phyloP scores from a whole-genome alignment of 1,140 invertebrate species.

The Procambarus virginalis region DNA sequence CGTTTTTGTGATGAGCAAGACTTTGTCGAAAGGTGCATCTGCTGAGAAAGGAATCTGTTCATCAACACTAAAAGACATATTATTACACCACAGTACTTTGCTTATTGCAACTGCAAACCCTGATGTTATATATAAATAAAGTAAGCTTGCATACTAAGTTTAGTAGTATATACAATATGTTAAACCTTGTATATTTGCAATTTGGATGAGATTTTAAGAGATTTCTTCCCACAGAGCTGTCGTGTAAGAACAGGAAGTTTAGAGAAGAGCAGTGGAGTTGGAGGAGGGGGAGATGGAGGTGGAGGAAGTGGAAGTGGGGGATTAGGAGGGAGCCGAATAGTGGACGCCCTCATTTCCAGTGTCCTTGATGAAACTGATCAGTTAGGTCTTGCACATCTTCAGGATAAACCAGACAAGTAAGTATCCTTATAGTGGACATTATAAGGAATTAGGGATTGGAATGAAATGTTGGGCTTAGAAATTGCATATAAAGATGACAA shows the following conservation, averaged over 20 bases:
- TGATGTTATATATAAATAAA: no score
- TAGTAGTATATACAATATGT: no score
- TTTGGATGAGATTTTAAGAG: neutral
- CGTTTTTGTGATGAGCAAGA: no score
- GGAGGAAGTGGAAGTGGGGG: conserved; percentile 32
- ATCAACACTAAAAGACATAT: no score
- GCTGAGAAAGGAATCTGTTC: no score
- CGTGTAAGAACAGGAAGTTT: conserved; percentile 54
- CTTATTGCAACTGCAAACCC: no score
- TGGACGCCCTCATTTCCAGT: conserved; percentile 60
- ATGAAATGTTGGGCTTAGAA: no score
- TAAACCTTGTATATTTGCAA: no score
- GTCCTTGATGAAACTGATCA: conserved; percentile 58
- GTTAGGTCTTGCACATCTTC: conserved; percentile 51
- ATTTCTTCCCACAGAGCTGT: conserved; percentile 41
- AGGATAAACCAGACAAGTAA: conserved; percentile 55
- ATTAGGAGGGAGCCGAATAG: conserved; percentile 29
- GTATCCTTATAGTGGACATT: neutral
- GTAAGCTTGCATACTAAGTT: no score
- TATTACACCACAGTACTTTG: no score
- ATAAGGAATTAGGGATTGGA: neutral
- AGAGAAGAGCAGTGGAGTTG: conserved; percentile 52
- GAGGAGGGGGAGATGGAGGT: conserved; percentile 50
- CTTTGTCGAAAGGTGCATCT: no score
- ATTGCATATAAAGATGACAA: no score